Evolutionary conservation across 2,113 vertebrate genomes (phyloP).

Genomic region (Tursiops truncatus): DNA sequence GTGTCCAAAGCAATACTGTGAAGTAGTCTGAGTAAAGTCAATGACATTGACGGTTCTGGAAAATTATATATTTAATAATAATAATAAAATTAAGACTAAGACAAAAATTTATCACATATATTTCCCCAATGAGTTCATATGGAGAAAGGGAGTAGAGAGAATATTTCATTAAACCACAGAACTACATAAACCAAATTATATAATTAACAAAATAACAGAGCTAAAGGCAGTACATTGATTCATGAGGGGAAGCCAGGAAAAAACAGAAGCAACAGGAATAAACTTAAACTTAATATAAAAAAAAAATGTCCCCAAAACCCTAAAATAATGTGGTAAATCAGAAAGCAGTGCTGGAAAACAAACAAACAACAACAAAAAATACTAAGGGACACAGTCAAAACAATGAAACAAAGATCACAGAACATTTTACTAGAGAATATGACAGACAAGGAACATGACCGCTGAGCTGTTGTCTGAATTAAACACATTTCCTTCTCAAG

Average conservation of each 20-base stretch:
- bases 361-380: not conserved
- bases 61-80: not conserved
- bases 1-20: not conserved
- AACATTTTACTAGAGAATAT: not conserved
- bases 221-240: not conserved
- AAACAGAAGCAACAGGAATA: not conserved
- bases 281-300: not conserved
- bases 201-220: not conserved
- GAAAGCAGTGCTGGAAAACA: not conserved
- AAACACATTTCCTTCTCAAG: not conserved
- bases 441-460: not conserved
- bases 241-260: not conserved
- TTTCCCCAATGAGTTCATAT: not conserved
- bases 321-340: not conserved
- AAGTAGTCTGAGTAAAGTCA: not conserved
- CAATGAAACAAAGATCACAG: not conserved
- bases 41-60: not conserved
- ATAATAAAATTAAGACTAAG: not conserved
- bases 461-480: not conserved
- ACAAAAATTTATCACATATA: not conserved
- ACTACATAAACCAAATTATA: not conserved
- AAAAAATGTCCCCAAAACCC: not conserved
- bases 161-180: conserved; percentile 1
- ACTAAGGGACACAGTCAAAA: not conserved
- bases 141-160: not conserved